Evolutionary conservation across 2,797 vertebrate genomes (phyloP), one percentile per base, ranked within the genome.

Genomic region (Buphagus erythrorhynchus): DNA sequence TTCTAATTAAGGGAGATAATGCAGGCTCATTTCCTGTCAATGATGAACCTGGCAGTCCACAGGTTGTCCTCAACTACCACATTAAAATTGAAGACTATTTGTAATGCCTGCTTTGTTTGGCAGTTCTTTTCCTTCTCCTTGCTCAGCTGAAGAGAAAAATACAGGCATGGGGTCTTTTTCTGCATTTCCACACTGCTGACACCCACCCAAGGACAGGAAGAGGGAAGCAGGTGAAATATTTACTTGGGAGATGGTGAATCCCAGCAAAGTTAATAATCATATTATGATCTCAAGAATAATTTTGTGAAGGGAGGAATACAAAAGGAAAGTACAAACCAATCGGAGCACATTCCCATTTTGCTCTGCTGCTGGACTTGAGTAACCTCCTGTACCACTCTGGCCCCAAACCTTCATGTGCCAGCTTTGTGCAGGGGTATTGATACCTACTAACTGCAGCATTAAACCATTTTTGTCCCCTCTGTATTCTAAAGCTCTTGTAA

Each of bases 1-100:
- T 97, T 96, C 76, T 92, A 95, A 96, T 97, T 93, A 88, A 85
- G 49, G 84, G 54, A 90, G 71, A 86, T 91, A 94, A 90, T 81
- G 73, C 77, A 49, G 86, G 65, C 42, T 96, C 18, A 21, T 93
- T 97, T 93, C 83, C 90, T 92, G 77, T 69, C 36, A 51, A 78
- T 7, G 63, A 68, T 49, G 43, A 96, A 95, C 75, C 86, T 86
- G 38, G 71, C 58, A 68, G 48, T 75, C 74, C 92, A 82, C 33
- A 80, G 58, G 45, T 85, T 79, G 68, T 71, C 68, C 57, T 96
- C 69, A 91, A 77, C 36, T 82, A 87, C 51, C 9, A 10, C n/a
- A 89, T 46, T 84, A 91, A 73, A 91, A 94, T 76, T 83, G 84
- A 74, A 89, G 61, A 85, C 52, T 76, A 48, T 63, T 59, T 85